Conservation (phyloP, 2,888 invertebrate species). For the Tromatobia lineatoria region DNA sequence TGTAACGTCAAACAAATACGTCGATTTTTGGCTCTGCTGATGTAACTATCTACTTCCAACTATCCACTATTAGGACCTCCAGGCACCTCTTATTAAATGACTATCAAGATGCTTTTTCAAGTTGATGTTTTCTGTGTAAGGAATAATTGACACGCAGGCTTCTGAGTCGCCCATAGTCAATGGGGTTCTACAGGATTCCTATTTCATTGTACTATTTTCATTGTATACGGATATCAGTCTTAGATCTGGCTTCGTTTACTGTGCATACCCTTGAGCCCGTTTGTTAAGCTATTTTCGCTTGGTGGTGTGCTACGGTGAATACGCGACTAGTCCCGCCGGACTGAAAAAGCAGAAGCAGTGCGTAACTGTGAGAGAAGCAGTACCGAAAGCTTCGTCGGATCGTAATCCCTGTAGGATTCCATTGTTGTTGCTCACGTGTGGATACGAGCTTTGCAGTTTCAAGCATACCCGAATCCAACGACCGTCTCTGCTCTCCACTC, state of each 20-base stretch:
- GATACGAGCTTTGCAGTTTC: constrained; percentile 82
- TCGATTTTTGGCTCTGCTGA: no score
- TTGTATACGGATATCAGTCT: constrained; percentile 54
- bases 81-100: no score
- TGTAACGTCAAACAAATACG: no score
- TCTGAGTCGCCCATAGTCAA: not conserved
- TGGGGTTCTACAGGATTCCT: not conserved
- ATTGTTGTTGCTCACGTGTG: constrained; percentile 83
- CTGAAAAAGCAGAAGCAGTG: constrained; percentile 72
- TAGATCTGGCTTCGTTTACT: constrained; percentile 15
- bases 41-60: no score
- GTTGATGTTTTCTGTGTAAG: not conserved
- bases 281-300: constrained; percentile 73
- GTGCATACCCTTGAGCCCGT: constrained; percentile 58
- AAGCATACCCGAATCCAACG: constrained; percentile 69
- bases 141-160: not conserved
- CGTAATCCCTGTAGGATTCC: constrained; percentile 81
- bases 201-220: constrained; percentile 21
- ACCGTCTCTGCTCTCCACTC: constrained; percentile 63
- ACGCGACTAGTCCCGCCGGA: constrained; percentile 20
- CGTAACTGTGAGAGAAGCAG: constrained; percentile 55
- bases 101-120: not conserved
- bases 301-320: constrained; percentile 45
- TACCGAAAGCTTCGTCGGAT: constrained; percentile 74
- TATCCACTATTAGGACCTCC: no score